Conservation (phyloP, 2,113 vertebrate species). For the Gambusia affinis region DNA sequence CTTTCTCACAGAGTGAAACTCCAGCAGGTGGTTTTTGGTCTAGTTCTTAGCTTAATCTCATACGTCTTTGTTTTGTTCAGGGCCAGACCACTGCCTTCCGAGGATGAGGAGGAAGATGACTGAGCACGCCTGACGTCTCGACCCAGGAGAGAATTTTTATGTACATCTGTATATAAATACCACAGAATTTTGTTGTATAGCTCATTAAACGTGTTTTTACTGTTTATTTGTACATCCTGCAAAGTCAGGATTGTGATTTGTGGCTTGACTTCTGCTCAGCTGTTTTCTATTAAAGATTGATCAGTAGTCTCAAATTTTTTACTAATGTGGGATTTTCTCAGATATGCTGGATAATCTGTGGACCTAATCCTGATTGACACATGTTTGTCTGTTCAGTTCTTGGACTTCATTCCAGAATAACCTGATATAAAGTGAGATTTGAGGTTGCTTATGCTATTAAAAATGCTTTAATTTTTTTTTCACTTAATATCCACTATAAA, state of each 20-base stretch:
- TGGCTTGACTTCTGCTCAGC: neutral
- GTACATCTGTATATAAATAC: conserved; percentile 78
- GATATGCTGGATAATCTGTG: neutral
- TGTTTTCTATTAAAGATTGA: conserved; percentile 3
- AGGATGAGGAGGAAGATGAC: conserved; percentile 71
- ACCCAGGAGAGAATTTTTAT: conserved; percentile 26
- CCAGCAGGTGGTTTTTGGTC: no score
- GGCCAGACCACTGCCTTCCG: conserved; percentile 70
- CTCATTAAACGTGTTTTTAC: conserved; percentile 56
- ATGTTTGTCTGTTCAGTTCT: neutral
- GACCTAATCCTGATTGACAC: neutral
- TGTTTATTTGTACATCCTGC: conserved; percentile 3
- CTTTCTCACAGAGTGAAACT: no score
- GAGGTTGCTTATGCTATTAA: no score
- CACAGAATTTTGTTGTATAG: conserved; percentile 60
- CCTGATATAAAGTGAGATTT: no score
- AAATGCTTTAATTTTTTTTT: no score
- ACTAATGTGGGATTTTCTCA: neutral
- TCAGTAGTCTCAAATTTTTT: neutral
- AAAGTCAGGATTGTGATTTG: neutral
- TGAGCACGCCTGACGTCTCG: conserved; percentile 6
- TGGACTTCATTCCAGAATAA: neutral
- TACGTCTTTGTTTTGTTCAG: conserved; percentile 44
- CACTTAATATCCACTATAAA: no score
- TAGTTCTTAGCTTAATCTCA: no score